phyloP scores from a whole-genome alignment of 1,140 invertebrate genomes.

The Drosophila kepulauana region DNA sequence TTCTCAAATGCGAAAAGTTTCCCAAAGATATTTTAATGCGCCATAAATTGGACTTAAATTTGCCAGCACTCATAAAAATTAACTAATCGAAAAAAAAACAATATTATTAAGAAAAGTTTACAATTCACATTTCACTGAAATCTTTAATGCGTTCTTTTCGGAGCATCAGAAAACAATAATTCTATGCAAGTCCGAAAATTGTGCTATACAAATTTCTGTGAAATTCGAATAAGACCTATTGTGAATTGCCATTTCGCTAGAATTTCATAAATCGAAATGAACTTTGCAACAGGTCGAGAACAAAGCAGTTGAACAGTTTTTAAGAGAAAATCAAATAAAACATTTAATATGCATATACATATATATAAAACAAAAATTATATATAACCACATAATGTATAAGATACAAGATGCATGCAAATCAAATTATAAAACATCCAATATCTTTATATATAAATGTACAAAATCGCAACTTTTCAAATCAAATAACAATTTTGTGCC shows the following conservation, averaged over 20 bases:
- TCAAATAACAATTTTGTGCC: slow-evolving; percentile 60
- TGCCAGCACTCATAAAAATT: slow-evolving; percentile 53
- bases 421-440: slow-evolving; percentile 23
- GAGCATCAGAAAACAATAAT: not conserved
- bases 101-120: slow-evolving; percentile 49
- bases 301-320: slow-evolving; percentile 1
- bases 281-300: not conserved
- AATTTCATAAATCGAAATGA: not conserved
- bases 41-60: slow-evolving; percentile 64
- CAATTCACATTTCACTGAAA: slow-evolving; percentile 10
- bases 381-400: slow-evolving; percentile 32
- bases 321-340: slow-evolving; percentile 16
- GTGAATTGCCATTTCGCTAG: not conserved
- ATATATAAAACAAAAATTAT: slow-evolving; percentile 23
- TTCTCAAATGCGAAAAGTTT: slow-evolving; percentile 28
- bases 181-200: not conserved
- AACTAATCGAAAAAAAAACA: slow-evolving; percentile 48
- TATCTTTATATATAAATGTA: slow-evolving; percentile 59
- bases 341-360: slow-evolving; percentile 17
- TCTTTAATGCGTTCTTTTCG: not conserved
- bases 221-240: not conserved
- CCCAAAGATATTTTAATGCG: slow-evolving; percentile 63
- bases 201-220: not conserved
- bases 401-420: slow-evolving; percentile 40
- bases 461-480: slow-evolving; percentile 60